A percentile compares a stretch with the other conserved stretches of the same genome.
Conservation (phyloP, 2,888 invertebrate species). For the Drosophila glabriapex region DNA sequence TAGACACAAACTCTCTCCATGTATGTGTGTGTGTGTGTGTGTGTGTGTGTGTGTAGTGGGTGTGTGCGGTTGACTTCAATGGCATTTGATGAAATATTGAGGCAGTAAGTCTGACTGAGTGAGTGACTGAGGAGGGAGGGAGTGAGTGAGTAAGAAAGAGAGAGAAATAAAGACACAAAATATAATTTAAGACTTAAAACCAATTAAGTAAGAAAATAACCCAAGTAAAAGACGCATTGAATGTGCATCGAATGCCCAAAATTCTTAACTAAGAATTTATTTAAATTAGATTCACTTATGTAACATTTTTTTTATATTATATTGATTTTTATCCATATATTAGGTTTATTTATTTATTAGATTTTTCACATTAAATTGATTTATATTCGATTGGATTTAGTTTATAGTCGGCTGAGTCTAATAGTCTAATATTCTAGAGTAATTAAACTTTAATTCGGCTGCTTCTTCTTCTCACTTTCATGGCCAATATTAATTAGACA, state of each 20-base stretch:
- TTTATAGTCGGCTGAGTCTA: neutral
- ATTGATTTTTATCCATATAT: neutral
- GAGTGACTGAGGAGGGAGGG: neutral
- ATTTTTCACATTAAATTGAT: neutral
- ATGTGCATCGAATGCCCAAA: neutral
- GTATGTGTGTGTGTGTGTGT: slow-evolving; percentile 3
- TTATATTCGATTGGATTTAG: neutral
- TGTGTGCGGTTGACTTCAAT: slow-evolving; percentile 58
- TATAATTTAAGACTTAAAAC: slow-evolving; percentile 7
- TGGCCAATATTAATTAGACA: neutral
- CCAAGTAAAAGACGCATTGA: neutral
- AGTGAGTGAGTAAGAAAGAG: neutral
- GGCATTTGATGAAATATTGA: slow-evolving; percentile 59
- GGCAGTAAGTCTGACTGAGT: slow-evolving; percentile 12
- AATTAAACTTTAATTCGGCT: neutral
- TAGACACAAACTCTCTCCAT: slow-evolving; percentile 28
- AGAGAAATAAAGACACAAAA: neutral
- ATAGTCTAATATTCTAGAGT: neutral
- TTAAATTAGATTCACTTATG: neutral
- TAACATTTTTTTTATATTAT: neutral
- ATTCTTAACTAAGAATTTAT: neutral
- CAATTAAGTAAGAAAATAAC: neutral
- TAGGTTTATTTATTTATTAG: neutral
- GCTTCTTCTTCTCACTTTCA: neutral
- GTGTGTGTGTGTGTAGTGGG: slow-evolving; percentile 5